Evolutionary conservation across 2,797 vertebrate genomes (phyloP), one percentile per base, ranked within the genome.

Genomic region (Brachyalestes nurse): DNA sequence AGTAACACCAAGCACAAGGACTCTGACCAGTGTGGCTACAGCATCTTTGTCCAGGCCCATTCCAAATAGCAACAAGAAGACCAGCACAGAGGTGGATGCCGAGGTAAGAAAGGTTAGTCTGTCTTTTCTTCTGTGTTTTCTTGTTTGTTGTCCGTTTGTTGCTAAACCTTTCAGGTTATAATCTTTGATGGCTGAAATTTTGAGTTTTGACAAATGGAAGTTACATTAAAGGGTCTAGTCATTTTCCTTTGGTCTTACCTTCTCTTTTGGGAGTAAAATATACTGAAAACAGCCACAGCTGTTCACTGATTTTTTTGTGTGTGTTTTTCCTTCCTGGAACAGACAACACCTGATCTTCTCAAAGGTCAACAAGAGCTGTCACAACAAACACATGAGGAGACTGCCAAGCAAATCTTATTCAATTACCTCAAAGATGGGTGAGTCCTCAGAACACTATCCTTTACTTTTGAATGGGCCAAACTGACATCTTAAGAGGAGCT

Each of bases 351-450:
- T 38, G 98, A 99, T 93, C 95, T 99, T 74, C 91, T 99, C 79
- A 98, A 96, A 94, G 98, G 96, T 89, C 98, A 98, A 85, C 97
- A 97, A 85, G 96, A 96, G 87, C 92, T 99, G 91, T 95, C 96
- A 73, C 96, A 97, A 84, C 97, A 99, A 93, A 97, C 96, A 13
- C 94, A 97, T 5, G 98, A 99, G 88, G 98, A 99, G 92, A 99
- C 97, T 0, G 98, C 98, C 72, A 99, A 99, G 90, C 98, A 97
- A 86, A 99, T 99, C 87, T 93, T 99, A 87, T 99, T 97, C 87
- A 98, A 92, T 94, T 99, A 99, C 89, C 96, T 99, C 34, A 98
- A 97, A 90, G 97, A 98, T 86, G 98, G 98, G 98, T 99, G 76
- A 92, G 94, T 91, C 70, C 23, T 28, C 38, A 49, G 21, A 23